These are phyloP conservation scores for Panorpa germanica DNA, from an alignment of 2,888 invertebrate species.

Conservation along the genomic window DNA sequence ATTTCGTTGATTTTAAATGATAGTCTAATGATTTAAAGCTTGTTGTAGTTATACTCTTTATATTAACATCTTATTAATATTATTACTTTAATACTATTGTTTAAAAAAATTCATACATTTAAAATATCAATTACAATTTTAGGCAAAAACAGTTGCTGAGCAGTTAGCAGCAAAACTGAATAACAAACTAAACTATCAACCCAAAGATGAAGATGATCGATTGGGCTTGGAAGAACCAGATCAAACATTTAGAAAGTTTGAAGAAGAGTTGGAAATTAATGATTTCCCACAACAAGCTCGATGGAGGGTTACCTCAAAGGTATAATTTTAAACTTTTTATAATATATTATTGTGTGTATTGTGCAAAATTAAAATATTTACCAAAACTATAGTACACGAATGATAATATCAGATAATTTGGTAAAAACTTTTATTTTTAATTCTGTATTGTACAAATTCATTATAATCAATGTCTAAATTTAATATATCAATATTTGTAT, in stretches of 20 bases:
- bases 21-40: slow-evolving; percentile 7
- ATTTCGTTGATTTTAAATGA: slow-evolving; percentile 7
- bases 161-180: slow-evolving; percentile 94
- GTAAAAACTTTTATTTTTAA: background rate
- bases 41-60: background rate
- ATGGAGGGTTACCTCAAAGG: slow-evolving; percentile 94
- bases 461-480: background rate
- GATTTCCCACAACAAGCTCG: slow-evolving; percentile 99
- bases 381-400: slow-evolving; percentile 2
- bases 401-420: background rate
- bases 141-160: slow-evolving; percentile 90
- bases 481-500: slow-evolving; percentile 10
- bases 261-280: slow-evolving; percentile 98
- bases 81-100: slow-evolving; percentile 4
- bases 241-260: slow-evolving; percentile 73
- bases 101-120: too few relatives aligned
- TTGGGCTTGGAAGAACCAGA: slow-evolving; percentile 45
- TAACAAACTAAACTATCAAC: slow-evolving; percentile 92
- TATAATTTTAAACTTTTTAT: slow-evolving; percentile 17
- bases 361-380: slow-evolving; percentile 5
- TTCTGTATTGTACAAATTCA: background rate
- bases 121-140: slow-evolving; percentile 12
- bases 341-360: slow-evolving; percentile 1
- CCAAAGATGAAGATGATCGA: slow-evolving; percentile 61
- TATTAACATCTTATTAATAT: background rate